Evolutionary conservation across 2,888 invertebrate genomes (phyloP).

Genomic region (Dicyrtoma fusca): DNA sequence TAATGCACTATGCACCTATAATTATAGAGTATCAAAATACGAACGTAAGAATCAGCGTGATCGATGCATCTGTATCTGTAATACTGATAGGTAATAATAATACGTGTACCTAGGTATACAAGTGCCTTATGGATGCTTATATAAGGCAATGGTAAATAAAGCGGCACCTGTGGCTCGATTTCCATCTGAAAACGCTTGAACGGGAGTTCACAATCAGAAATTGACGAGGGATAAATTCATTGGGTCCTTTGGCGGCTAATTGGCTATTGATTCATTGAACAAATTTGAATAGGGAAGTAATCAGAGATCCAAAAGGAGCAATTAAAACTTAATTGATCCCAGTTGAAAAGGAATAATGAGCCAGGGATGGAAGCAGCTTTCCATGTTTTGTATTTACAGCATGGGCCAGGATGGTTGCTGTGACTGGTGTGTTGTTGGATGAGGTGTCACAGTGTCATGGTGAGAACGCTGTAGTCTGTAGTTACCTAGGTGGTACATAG

Average conservation of each 20-base stretch:
- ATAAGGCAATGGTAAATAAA: no score
- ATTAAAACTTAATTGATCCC: conserved; percentile 50
- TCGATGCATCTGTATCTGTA: no score
- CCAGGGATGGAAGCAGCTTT: conserved; percentile 7
- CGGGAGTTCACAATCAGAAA: no score
- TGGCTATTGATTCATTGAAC: conserved; percentile 50
- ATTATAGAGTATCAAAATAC: no score
- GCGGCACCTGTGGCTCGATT: no score
- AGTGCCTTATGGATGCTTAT: no score
- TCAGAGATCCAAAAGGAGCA: conserved; percentile 47
- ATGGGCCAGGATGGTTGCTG: no score
- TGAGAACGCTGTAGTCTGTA: not conserved
- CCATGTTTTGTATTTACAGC: not conserved
- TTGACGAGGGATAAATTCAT: conserved; percentile 27
- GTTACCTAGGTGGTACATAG: not conserved
- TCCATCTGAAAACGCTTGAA: no score
- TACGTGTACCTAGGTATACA: no score
- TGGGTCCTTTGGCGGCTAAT: conserved; percentile 43
- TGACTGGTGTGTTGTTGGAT: not conserved
- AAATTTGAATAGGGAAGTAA: conserved; percentile 40
- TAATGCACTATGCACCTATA: no score
- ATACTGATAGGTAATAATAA: no score
- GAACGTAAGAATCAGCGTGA: no score
- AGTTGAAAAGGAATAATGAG: conserved; percentile 27
- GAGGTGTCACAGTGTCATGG: conserved; percentile 26